Evolutionary conservation across 2,888 invertebrate species (phyloP).

Genomic region (Microctonus brassicae): DNA sequence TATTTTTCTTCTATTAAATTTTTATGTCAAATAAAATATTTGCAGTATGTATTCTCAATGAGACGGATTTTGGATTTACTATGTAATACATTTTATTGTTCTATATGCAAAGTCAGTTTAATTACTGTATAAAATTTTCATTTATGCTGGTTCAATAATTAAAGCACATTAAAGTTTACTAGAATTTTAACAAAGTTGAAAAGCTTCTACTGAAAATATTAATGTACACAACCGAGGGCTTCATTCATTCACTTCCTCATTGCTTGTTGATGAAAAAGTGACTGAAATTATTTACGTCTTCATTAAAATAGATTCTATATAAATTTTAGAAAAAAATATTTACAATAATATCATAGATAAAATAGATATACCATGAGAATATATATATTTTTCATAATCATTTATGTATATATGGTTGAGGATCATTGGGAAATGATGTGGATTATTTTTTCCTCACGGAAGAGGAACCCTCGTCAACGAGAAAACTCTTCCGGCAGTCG

Average conservation of each 20-base stretch:
- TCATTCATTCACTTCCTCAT: background rate
- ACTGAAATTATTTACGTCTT: background rate
- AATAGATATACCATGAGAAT: background rate
- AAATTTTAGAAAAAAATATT: too few relatives aligned
- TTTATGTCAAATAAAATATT: background rate
- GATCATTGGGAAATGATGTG: slow-evolving; percentile 4
- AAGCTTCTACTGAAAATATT: background rate
- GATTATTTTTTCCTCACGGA: slow-evolving; percentile 16
- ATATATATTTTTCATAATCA: background rate
- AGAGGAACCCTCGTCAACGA: slow-evolving; percentile 5
- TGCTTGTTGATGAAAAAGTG: background rate
- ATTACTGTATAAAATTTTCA: slow-evolving; percentile 33
- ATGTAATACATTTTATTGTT: background rate
- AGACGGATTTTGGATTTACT: slow-evolving; percentile 7
- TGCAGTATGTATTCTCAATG: background rate
- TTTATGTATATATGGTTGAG: background rate
- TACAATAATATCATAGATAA: too few relatives aligned
- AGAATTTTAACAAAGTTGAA: background rate
- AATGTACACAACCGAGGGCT: too few relatives aligned
- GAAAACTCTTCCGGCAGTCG: slow-evolving; percentile 30
- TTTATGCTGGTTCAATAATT: slow-evolving; percentile 26
- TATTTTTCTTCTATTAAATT: too few relatives aligned
- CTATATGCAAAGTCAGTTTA: slow-evolving; percentile 1
- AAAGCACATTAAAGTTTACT: slow-evolving; percentile 20
- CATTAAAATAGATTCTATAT: background rate